phyloP scores from a whole-genome alignment of 2,888 invertebrate species.

The Temnothorax ravouxi region DNA sequence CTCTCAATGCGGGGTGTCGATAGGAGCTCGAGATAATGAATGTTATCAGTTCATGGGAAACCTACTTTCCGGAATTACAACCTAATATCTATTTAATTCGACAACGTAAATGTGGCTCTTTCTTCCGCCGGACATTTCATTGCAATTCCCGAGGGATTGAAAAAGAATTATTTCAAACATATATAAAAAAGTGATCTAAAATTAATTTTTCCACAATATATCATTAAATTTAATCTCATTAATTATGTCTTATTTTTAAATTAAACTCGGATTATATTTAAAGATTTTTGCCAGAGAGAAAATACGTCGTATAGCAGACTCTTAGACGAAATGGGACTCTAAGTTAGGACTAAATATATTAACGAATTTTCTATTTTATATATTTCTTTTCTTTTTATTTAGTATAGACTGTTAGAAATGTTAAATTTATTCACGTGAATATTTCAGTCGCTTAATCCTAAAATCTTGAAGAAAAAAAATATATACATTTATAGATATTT shows the following conservation, averaged over 20 bases:
- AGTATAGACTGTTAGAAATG: not conserved
- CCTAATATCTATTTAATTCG: constrained; percentile 8
- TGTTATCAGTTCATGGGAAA: constrained; percentile 22
- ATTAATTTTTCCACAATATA: not conserved
- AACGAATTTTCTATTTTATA: not conserved
- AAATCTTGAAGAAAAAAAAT: not conserved
- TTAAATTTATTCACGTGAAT: not conserved
- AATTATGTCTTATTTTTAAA: not conserved
- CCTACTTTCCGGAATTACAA: constrained; percentile 50
- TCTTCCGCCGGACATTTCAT: not conserved
- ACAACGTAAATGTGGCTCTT: constrained; percentile 33
- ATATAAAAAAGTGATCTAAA: not conserved
- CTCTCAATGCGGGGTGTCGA: not conserved
- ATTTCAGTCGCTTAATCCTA: not conserved
- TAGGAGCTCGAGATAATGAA: not conserved
- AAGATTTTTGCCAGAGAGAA: not conserved
- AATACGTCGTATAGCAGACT: not conserved
- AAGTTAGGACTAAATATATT: not conserved
- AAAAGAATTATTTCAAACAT: not conserved
- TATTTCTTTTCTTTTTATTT: not conserved
- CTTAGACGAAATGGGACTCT: not conserved
- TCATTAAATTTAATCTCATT: not conserved
- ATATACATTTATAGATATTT: not conserved
- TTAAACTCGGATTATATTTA: not conserved
- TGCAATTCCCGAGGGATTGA: not conserved